Percentiles rank a stretch among this genome's conserved stretches.
Conservation (phyloP, 2,888 invertebrate species). For the Helicoverpa assulta region DNA sequence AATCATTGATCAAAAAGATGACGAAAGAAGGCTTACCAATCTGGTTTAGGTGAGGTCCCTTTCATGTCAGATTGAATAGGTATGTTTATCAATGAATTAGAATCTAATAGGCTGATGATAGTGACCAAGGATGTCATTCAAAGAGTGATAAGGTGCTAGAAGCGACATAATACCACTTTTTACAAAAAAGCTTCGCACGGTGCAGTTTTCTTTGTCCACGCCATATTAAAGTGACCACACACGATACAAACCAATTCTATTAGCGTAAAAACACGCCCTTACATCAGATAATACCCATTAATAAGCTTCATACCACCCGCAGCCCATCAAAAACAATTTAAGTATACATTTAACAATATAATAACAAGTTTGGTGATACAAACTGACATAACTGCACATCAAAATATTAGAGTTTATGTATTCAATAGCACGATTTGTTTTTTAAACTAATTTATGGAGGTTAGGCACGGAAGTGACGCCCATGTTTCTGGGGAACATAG, state of each 20-base stretch:
- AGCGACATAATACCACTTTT: neutral
- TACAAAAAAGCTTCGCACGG: neutral
- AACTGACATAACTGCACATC: conserved; percentile 78
- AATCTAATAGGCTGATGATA: too few relatives aligned
- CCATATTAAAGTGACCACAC: neutral
- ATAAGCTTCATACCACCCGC: conserved; percentile 72
- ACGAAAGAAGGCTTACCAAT: too few relatives aligned
- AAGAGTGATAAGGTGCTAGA: neutral
- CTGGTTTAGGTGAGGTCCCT: too few relatives aligned
- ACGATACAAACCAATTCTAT: conserved; percentile 34
- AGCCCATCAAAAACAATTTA: conserved; percentile 77
- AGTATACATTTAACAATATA: conserved; percentile 75
- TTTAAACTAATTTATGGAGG: conserved; percentile 87
- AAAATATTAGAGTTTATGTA: conserved; percentile 80
- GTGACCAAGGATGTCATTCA: neutral
- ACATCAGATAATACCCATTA: conserved; percentile 58
- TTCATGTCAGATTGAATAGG: too few relatives aligned
- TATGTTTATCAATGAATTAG: too few relatives aligned
- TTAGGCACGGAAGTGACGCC: conserved; percentile 83
- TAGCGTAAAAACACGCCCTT: conserved; percentile 49
- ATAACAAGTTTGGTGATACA: conserved; percentile 71
- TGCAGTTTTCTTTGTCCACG: neutral
- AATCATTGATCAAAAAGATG: too few relatives aligned
- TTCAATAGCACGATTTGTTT: conserved; percentile 87
- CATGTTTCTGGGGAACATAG: conserved; percentile 63